These are phyloP conservation scores for Cinara cedri DNA, from an alignment of 2,888 invertebrate species.

Conservation along the genomic window DNA sequence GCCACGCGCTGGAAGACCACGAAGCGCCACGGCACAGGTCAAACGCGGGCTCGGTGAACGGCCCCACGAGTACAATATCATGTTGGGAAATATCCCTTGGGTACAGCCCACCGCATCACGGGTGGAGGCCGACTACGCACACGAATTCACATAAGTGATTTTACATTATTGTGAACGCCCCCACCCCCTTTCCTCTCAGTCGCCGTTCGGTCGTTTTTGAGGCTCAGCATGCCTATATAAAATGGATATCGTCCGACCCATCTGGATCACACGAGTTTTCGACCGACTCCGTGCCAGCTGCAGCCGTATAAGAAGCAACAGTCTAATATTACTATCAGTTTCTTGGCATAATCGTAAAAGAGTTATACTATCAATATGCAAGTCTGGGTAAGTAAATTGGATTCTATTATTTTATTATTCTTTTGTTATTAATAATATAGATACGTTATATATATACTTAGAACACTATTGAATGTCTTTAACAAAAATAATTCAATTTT, in stretches of 20 bases:
- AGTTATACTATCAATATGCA: not conserved
- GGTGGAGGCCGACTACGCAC: not conserved
- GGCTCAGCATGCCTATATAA: conserved; percentile 23
- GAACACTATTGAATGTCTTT: too few relatives aligned
- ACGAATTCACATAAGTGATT: not conserved
- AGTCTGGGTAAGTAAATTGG: conserved; percentile 29
- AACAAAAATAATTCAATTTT: too few relatives aligned
- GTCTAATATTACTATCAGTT: not conserved
- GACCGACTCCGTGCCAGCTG: not conserved
- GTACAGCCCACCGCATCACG: not conserved
- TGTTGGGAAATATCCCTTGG: conserved; percentile 53
- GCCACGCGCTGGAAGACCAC: conserved; percentile 35
- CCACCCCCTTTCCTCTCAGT: not conserved
- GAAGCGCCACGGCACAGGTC: conserved; percentile 25
- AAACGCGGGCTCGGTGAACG: conserved; percentile 40
- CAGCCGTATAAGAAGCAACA: too few relatives aligned
- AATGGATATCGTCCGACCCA: conserved; percentile 9
- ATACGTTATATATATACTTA: not conserved
- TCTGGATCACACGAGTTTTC: conserved; percentile 27
- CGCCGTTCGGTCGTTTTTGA: not conserved
- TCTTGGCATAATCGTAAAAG: not conserved
- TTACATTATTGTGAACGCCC: not conserved
- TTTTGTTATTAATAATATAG: not conserved
- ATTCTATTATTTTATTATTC: not conserved
- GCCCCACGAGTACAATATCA: not conserved